Evolutionary conservation across 2,888 invertebrate genomes (phyloP).

Genomic region (Camptogramma bilineatum): DNA sequence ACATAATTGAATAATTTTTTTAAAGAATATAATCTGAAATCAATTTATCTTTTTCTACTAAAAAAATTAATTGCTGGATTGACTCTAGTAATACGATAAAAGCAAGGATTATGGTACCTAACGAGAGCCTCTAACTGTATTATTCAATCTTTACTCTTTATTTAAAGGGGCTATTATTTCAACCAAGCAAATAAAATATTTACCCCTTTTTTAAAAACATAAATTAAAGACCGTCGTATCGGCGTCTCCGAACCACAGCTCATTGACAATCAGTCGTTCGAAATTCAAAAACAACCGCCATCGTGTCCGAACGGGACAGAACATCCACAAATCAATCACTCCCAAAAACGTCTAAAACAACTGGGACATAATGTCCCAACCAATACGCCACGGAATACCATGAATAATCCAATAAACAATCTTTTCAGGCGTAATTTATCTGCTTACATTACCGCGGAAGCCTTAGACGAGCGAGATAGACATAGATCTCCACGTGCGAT

Average conservation of each 20-base stretch:
- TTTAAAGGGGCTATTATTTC: too few species aligned
- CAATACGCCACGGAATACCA: conserved; percentile 80
- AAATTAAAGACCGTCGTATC: too few species aligned
- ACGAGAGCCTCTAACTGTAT: too few species aligned
- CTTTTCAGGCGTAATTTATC: conserved; percentile 82
- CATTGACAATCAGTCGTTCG: conserved; percentile 33
- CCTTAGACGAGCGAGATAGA: conserved; percentile 62
- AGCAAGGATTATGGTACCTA: too few species aligned
- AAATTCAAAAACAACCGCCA: conserved; percentile 45
- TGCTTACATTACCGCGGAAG: conserved; percentile 80
- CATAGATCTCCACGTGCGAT: conserved; percentile 42
- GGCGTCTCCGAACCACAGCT: conserved; percentile 6
- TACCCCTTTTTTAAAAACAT: too few species aligned
- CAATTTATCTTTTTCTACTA: too few species aligned
- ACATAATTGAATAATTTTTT: too few species aligned
- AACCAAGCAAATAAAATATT: too few species aligned
- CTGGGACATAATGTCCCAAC: conserved; percentile 68
- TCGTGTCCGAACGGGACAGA: conserved; percentile 44
- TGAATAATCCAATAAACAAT: conserved; percentile 86
- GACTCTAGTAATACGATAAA: too few species aligned
- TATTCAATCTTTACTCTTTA: too few species aligned
- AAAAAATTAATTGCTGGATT: too few species aligned
- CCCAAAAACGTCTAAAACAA: conserved; percentile 56
- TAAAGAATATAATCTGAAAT: too few species aligned
- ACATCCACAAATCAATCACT: conserved; percentile 77